Base-by-base conservation (phyloP, 1,140 invertebrate genomes). In the Druon quercuslanigerum region DNA sequence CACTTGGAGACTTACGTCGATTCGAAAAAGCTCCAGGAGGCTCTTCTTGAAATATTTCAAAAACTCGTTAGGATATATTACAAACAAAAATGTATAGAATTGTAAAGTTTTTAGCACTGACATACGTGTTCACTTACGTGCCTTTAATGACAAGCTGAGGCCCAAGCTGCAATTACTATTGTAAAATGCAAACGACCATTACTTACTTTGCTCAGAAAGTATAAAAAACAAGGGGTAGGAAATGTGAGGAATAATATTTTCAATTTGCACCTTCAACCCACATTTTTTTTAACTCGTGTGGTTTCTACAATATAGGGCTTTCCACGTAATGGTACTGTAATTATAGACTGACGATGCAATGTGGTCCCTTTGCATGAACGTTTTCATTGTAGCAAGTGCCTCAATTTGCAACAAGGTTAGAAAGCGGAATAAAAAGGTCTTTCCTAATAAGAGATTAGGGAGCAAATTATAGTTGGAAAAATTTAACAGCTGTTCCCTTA, bases 131-230 rank as follows among this genome's bases (percentile, higher is more conserved):
- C 13, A 60, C 25, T 74, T 66, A 50, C 54, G 33, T 52, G 40
- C 46, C 17, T 52, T 57, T 74, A 79, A 79, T 76, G 72, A 76
- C 75, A 71, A 76, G 78, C 72, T 76, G 73, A 33, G 33, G 25
- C 6, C 25, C 4, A 66, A 56, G 57, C 77, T 84, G 73, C 82
- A 88, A 89, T 88, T 87, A 88, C 82, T 75, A 56, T 71, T 86
- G 82, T 87, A 87, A 90, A 88, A 89, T 87, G 82, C 79, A 84
- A 87, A 86, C 33, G 13, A 11, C 51, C 51, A 16, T 82, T 83
- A 76, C 57, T 17, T 56, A 74, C 72, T 16, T 2, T 2, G 20
- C 51, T 50, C 52, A 46, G 56, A 25, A 52, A 46, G 51, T 71
- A n/a, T 33, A 33, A 33, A 70, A n/a, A 20, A n/a, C 14, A 57